Conservation (phyloP, 2,797 vertebrate genomes). For the Natrix natrix region DNA sequence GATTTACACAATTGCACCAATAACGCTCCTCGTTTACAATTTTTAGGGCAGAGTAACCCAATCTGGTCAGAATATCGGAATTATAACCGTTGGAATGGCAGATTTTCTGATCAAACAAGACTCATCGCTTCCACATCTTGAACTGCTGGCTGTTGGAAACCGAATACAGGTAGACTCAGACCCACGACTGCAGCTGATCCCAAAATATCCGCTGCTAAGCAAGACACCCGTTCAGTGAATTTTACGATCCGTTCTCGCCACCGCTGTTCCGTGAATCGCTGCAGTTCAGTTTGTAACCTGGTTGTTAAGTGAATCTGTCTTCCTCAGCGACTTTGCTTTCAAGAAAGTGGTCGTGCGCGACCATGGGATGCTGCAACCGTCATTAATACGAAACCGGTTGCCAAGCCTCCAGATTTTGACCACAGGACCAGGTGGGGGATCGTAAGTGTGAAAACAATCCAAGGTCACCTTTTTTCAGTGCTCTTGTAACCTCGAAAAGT, state of each 20-base stretch:
- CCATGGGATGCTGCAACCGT: background rate
- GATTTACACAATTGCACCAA: background rate
- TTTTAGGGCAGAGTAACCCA: background rate
- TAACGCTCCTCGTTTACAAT: background rate
- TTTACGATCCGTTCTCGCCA: background rate
- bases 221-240: background rate
- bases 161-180: background rate
- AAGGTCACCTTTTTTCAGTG: background rate
- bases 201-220: too few relatives aligned
- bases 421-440: background rate
- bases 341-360: background rate
- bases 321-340: background rate
- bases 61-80: background rate
- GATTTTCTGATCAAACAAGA: too few relatives aligned
- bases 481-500: background rate
- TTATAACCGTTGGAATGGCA: too few relatives aligned
- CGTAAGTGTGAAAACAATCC: background rate
- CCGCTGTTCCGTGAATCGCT: accelerated
- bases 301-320: background rate
- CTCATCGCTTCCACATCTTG: background rate
- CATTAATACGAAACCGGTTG: background rate
- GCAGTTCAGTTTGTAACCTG: too few relatives aligned
- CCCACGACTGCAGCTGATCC: background rate
- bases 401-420: background rate
- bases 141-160: background rate